Evolutionary conservation across 2,888 invertebrate genomes (phyloP).

Genomic region (Ctena decussata): DNA sequence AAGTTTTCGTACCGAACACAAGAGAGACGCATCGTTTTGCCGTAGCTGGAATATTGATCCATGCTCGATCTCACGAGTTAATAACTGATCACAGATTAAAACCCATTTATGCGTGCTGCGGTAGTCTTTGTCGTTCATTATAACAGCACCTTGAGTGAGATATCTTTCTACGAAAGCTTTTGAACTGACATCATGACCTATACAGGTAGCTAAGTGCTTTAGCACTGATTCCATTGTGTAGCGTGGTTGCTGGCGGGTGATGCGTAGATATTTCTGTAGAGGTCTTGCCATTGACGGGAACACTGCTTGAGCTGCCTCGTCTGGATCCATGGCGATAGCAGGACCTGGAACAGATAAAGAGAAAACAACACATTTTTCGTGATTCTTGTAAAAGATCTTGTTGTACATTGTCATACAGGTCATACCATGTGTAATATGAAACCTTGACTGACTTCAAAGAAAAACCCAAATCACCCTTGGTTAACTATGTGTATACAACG

Average conservation of each 20-base stretch:
- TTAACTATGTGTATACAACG: no score
- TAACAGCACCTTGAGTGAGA: slow-evolving; percentile 92
- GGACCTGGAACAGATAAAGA: slow-evolving; percentile 88
- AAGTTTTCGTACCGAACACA: slow-evolving; percentile 94
- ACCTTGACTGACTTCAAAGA: no score
- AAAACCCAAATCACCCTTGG: no score
- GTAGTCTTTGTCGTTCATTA: slow-evolving; percentile 83
- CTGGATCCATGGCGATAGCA: slow-evolving; percentile 95
- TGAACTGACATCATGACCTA: slow-evolving; percentile 97
- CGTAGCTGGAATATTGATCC: slow-evolving; percentile 96
- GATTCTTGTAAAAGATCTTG: no score
- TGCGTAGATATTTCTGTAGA: slow-evolving; percentile 97
- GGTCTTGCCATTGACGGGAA: slow-evolving; percentile 99
- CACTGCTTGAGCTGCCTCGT: slow-evolving; percentile 98
- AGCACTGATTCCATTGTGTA: slow-evolving; percentile 98
- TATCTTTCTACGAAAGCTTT: slow-evolving; percentile 98
- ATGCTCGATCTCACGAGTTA: slow-evolving; percentile 94
- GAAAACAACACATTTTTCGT: no score
- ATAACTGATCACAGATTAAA: slow-evolving; percentile 95
- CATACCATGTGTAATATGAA: no score
- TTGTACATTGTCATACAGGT: no score
- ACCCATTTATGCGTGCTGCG: slow-evolving; percentile 96
- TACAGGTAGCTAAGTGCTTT: slow-evolving; percentile 95
- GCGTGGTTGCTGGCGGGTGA: slow-evolving; percentile 98
- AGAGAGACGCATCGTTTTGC: slow-evolving; percentile 91